Base-by-base conservation (phyloP, 2,888 invertebrate species). In the Amphipoea oculea region DNA sequence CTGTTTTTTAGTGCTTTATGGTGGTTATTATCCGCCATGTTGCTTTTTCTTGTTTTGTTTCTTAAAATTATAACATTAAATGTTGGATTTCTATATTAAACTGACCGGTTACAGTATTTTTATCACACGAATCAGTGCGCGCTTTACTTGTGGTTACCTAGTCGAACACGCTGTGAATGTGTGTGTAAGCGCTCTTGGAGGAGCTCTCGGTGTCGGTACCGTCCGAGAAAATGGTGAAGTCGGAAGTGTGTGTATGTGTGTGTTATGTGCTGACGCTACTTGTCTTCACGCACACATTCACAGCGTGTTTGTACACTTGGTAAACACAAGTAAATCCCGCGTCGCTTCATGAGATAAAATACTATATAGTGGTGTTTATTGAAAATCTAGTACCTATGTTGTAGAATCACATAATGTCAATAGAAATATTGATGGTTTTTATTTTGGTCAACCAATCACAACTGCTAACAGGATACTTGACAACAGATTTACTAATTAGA, bases 1-100 rank as follows among this genome's bases (percentile, higher is more conserved):
- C 67, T 42, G 60, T 69, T 69, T 70, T 79, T 63, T 17, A 40
- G 11, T 63, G 68, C 42, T 71, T 62, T 17, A 0, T 40, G 29
- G 40, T 36, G 48, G 48, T 70, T 23, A 20, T 54, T 14, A 23
- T 60, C 23, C 5, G 6, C 36, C 2, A 36, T 40, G 5, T 11
- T 54, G 7, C 7, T n/a, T 74, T 45, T 12, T 48, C 20, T 20
- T 54, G 2, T 66, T 17, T n/a, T 40, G 6, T 40, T 5, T 2
- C n/a, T n/a, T 23, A n/a, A 45, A 63, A 48, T 36, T 14, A 48
- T 5, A 9, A n/a, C 3, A 23, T 42, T 17, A 1, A 0, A 60
- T 62, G 5, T 60, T 60, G 12, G 60, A 60, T 60, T 60, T 3
- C 23, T n/a, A n/a, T n/a, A n/a, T 57, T 60, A n/a, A n/a, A 60